phyloP scores from a whole-genome alignment of 92 coral and sea anemone species.

The Parazoanthus atlanticus region DNA sequence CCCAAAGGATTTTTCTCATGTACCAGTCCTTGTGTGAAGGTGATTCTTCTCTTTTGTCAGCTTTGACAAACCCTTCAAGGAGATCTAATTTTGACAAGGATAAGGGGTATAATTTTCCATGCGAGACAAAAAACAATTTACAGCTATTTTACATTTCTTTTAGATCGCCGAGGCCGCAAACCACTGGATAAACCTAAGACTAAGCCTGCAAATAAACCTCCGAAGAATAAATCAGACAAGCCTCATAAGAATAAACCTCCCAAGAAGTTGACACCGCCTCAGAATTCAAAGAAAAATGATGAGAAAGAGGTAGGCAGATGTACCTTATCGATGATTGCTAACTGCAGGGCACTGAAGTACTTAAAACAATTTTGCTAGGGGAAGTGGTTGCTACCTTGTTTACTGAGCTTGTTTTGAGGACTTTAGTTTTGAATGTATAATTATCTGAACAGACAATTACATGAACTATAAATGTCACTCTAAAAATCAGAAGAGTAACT shows the following conservation, averaged over 20 bases:
- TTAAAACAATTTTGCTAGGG: not conserved
- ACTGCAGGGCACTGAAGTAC: conserved; percentile 1
- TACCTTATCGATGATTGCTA: not conserved
- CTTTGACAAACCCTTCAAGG: no score
- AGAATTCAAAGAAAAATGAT: not conserved
- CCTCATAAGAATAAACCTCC: not conserved
- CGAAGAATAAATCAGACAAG: not conserved
- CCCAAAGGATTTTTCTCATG: not conserved
- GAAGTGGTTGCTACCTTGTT: not conserved
- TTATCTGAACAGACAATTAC: no score
- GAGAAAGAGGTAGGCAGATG: not conserved
- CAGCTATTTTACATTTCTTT: not conserved
- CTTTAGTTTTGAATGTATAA: not conserved
- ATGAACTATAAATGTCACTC: not conserved
- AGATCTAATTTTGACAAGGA: not conserved
- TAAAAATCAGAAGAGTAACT: not conserved
- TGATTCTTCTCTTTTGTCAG: not conserved
- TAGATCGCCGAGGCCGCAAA: conserved; percentile 10
- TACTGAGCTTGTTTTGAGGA: not conserved
- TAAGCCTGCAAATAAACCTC: not conserved
- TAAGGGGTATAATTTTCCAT: not conserved
- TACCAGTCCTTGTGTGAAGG: no score
- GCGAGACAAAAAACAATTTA: not conserved
- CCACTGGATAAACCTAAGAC: not conserved
- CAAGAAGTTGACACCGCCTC: not conserved